Evolutionary conservation across 2,113 vertebrate genomes (phyloP).

Genomic region (Clinocottus analis): DNA sequence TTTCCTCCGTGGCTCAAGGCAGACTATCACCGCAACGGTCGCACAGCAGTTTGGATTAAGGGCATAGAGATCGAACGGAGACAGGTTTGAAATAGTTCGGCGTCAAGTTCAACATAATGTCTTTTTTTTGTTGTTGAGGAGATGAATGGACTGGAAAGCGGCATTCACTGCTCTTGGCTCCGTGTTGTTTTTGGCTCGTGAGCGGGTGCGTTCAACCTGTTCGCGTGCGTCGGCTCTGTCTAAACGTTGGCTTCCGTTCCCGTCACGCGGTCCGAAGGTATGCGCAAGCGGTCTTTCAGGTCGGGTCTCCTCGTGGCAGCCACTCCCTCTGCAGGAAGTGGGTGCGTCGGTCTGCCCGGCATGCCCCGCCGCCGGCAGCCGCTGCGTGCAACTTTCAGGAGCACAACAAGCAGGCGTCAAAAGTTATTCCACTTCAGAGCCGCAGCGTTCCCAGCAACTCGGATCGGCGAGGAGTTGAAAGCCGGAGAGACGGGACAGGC

Average conservation of each 20-base stretch:
- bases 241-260: background rate
- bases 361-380: background rate
- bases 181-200: background rate
- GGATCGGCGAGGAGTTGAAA: slow-evolving; percentile 32
- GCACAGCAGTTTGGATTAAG: slow-evolving; percentile 25
- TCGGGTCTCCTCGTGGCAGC: background rate
- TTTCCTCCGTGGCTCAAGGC: background rate
- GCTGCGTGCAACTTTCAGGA: background rate
- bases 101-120: slow-evolving; percentile 5
- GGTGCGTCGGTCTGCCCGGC: background rate
- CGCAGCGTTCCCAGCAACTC: slow-evolving; percentile 29
- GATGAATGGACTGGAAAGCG: background rate
- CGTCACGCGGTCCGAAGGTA: background rate
- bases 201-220: slow-evolving; percentile 30
- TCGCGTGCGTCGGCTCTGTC: background rate
- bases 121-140: background rate
- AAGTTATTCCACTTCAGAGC: slow-evolving; percentile 50
- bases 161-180: background rate
- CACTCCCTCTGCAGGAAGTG: background rate
- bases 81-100: background rate
- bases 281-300: background rate
- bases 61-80: slow-evolving; percentile 13
- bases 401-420: slow-evolving; percentile 33
- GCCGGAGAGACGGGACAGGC: slow-evolving; percentile 15
- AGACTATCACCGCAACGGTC: slow-evolving; percentile 12